These are phyloP conservation scores for Timema cristinae DNA, from an alignment of 2,888 invertebrate genomes.

Conservation along the genomic window DNA sequence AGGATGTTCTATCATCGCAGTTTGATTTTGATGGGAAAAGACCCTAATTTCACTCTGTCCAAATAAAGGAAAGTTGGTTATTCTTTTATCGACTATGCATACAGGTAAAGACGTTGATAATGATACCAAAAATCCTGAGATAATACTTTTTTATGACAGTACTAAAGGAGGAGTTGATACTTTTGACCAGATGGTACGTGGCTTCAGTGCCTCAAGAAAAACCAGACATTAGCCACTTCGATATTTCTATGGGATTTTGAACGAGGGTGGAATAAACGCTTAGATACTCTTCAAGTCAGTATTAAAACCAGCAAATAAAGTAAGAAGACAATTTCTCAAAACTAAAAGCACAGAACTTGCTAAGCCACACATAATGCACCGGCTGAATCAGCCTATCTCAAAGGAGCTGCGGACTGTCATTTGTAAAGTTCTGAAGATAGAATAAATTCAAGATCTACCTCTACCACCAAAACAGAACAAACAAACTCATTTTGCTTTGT, in stretches of 20 bases:
- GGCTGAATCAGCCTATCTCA: not conserved
- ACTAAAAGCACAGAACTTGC: not conserved
- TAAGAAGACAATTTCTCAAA: not conserved
- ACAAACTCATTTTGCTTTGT: not conserved
- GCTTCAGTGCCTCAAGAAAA: not conserved
- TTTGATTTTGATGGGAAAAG: not conserved
- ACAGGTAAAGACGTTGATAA: not conserved
- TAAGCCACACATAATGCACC: not conserved
- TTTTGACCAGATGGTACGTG: not conserved
- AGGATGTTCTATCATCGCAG: not conserved
- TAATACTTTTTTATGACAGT: not conserved
- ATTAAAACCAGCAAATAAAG: not conserved
- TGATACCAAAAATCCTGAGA: not conserved
- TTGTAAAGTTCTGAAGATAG: not conserved
- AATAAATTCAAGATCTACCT: not conserved
- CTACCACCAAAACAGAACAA: not conserved
- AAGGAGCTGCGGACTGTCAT: not conserved
- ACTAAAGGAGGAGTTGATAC: conserved; percentile 4
- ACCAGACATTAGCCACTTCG: not conserved
- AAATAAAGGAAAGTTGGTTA: not conserved
- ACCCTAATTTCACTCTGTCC: not conserved
- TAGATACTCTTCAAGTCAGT: not conserved
- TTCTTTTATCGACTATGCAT: not conserved
- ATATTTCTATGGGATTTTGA: not conserved
- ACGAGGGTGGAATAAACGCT: not conserved